Conservation (phyloP, 1,140 invertebrate species). For the Cydia splendana region DNA sequence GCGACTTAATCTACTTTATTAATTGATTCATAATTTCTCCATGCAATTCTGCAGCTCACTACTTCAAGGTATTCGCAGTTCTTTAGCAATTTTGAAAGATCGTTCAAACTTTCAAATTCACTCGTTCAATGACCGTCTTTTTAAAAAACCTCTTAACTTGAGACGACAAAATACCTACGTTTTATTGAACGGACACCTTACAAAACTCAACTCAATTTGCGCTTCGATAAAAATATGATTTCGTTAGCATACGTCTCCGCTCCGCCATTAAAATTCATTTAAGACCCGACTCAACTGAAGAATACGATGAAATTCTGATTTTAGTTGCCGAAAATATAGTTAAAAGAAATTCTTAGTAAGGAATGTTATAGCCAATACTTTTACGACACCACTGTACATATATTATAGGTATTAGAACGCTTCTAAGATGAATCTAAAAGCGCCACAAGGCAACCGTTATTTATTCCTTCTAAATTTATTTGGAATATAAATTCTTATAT, state of each 20-base stretch:
- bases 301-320: neutral
- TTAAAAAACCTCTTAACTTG: neutral
- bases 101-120: neutral
- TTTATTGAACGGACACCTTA: neutral
- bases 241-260: neutral
- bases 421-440: too few species aligned
- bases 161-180: neutral
- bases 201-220: neutral
- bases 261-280: neutral
- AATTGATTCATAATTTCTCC: too few species aligned
- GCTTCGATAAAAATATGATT: constrained; percentile 9
- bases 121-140: neutral
- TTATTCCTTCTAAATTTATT: too few species aligned
- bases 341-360: neutral
- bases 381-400: too few species aligned
- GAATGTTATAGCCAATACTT: too few species aligned
- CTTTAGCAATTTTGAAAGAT: neutral
- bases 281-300: neutral
- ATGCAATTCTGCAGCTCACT: too few species aligned
- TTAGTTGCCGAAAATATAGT: neutral
- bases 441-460: too few species aligned
- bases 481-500: too few species aligned
- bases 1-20: too few species aligned
- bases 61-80: too few species aligned
- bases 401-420: too few species aligned